Conservation (phyloP, 2,797 vertebrate species). For the Sebastes elongatus region DNA sequence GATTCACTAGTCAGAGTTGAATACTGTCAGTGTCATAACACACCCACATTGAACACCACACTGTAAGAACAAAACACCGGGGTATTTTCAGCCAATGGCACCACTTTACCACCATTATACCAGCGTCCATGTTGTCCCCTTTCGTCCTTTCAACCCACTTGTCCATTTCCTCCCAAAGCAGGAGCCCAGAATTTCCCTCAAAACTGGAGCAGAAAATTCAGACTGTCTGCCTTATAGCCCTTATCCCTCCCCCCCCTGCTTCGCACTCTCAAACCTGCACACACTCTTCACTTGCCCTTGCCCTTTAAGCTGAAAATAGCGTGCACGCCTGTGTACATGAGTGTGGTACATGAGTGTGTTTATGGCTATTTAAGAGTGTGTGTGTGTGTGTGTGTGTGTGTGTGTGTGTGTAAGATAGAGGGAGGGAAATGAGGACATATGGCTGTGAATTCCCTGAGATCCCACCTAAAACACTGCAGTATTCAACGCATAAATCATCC, state of each 20-base stretch:
- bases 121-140: slow-evolving; percentile 19
- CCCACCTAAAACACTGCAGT: slow-evolving; percentile 73
- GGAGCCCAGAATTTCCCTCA: slow-evolving; percentile 48
- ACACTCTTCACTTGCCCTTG: slow-evolving; percentile 63
- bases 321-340: slow-evolving; percentile 7
- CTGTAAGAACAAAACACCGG: not conserved
- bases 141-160: slow-evolving; percentile 57
- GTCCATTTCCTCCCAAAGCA: slow-evolving; percentile 58
- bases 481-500: slow-evolving; percentile 77
- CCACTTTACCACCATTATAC: slow-evolving; percentile 36
- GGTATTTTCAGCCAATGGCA: slow-evolving; percentile 5
- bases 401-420: slow-evolving; percentile 16
- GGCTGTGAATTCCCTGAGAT: slow-evolving; percentile 75
- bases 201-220: slow-evolving; percentile 75
- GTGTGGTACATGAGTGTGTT: slow-evolving; percentile 5
- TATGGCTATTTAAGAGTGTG: slow-evolving; percentile 20
- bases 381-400: slow-evolving; percentile 16
- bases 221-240: slow-evolving; percentile 54
- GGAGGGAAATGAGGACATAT: slow-evolving; percentile 76
- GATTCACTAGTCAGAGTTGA: not conserved
- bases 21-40: not conserved
- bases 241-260: slow-evolving; percentile 26
- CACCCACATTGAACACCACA: not conserved
- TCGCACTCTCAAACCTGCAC: slow-evolving; percentile 47
- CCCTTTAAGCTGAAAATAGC: slow-evolving; percentile 61